phyloP scores from a whole-genome alignment of 1,140 invertebrate species.

The Lepidostoma basale region DNA sequence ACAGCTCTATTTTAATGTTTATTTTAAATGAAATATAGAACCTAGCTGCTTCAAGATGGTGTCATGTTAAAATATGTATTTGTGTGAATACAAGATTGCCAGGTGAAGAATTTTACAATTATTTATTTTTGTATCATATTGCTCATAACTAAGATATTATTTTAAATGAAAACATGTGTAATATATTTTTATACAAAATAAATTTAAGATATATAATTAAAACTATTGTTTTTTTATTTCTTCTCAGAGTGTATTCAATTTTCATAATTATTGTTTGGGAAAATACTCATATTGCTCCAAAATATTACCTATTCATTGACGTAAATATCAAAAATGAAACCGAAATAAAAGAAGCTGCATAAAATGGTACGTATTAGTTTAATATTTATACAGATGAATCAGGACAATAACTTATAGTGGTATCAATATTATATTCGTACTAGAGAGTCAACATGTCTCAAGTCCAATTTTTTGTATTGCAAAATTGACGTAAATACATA shows the following conservation, averaged over 20 bases:
- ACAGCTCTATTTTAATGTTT: background rate
- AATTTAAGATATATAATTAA: conserved; percentile 31
- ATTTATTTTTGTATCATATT: conserved; percentile 41
- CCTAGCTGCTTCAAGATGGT: background rate
- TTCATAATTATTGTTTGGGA: background rate
- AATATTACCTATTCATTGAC: background rate
- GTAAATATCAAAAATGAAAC: too few relatives aligned
- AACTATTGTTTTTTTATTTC: conserved; percentile 15
- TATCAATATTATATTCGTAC: too few relatives aligned
- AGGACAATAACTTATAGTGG: background rate
- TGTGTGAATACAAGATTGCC: background rate
- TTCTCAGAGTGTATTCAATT: background rate
- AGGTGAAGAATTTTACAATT: conserved; percentile 3
- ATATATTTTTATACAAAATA: conserved; percentile 40
- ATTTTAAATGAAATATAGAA: background rate
- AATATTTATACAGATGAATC: background rate
- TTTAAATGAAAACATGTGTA: conserved; percentile 35
- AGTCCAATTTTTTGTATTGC: too few relatives aligned
- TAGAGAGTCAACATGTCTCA: too few relatives aligned
- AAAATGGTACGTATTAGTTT: background rate
- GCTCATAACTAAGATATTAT: conserved; percentile 41
- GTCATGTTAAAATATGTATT: background rate
- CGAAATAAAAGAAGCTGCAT: background rate
- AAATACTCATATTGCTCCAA: background rate
- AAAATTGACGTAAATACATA: too few relatives aligned